A percentile compares a stretch with the other conserved stretches of the same genome.
Conservation (phyloP, 2,888 invertebrate species). For the Ganaspis brasiliensis region DNA sequence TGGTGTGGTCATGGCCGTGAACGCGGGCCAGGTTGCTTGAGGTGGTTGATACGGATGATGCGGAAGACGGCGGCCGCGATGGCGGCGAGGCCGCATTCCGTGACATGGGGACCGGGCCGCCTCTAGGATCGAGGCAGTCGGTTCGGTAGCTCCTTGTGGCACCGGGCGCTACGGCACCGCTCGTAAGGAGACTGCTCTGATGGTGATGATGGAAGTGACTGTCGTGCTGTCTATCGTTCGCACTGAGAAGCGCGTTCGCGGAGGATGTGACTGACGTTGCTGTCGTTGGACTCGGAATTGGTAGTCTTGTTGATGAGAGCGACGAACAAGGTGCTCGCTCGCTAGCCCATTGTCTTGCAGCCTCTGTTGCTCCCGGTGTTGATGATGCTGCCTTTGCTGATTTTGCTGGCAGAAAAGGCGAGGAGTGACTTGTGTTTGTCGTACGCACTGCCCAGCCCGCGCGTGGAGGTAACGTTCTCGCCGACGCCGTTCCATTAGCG, state of each 20-base stretch:
- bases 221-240: conserved; percentile 66
- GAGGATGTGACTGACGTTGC: conserved; percentile 53
- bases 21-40: conserved; percentile 62
- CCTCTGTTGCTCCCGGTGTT: conserved; percentile 46
- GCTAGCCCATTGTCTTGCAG: conserved; percentile 68
- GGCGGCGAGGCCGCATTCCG: conserved; percentile 73
- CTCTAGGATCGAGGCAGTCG: conserved; percentile 74
- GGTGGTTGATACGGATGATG: conserved; percentile 61
- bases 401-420: conserved; percentile 62
- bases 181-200: conserved; percentile 84
- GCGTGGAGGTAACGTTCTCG: conserved; percentile 78
- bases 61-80: conserved; percentile 73
- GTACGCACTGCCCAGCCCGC: conserved; percentile 78
- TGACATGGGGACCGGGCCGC: conserved; percentile 74
- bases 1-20: conserved; percentile 75
- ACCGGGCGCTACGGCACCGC: conserved; percentile 86
- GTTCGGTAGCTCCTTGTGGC: conserved; percentile 84
- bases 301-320: conserved; percentile 55
- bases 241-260: conserved; percentile 51
- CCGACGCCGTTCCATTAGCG: conserved; percentile 79
- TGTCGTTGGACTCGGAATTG: conserved; percentile 58
- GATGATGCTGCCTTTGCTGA: conserved; percentile 55
- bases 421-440: conserved; percentile 66
- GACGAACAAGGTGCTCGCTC: conserved; percentile 63
- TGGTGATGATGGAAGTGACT: conserved; percentile 61